A percentile compares a stretch with the other conserved stretches of the same genome.
phyloP scores from a whole-genome alignment of 2,113 vertebrate species.

The Nothocercus julius region DNA sequence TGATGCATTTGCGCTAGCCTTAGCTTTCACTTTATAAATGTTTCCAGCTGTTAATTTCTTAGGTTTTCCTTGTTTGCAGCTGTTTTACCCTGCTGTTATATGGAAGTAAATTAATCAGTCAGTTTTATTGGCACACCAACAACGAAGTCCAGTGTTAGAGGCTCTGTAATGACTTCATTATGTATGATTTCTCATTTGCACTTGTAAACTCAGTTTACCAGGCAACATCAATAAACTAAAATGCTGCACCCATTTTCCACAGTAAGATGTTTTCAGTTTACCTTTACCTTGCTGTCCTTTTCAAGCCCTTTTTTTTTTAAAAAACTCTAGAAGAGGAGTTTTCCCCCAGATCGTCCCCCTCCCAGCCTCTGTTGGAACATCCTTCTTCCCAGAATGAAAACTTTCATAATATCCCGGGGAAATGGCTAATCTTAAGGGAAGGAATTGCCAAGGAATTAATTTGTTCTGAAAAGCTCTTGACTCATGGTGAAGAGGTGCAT shows the following conservation, averaged over 20 bases:
- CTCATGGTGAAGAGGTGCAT: not conserved
- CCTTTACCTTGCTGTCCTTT: slow-evolving; percentile 8
- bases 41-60: slow-evolving; percentile 67
- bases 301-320: not conserved
- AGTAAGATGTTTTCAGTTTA: not conserved
- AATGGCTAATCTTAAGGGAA: not conserved
- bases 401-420: not conserved
- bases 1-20: slow-evolving; percentile 45
- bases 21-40: slow-evolving; percentile 59
- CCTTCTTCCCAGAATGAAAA: not conserved
- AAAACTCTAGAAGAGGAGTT: not conserved
- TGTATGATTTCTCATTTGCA: slow-evolving; percentile 58
- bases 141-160: slow-evolving; percentile 46
- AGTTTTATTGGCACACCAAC: slow-evolving; percentile 62
- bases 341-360: not conserved
- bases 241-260: not conserved
- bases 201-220: slow-evolving; percentile 65
- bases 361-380: not conserved
- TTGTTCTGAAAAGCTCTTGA: not conserved
- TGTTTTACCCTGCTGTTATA: slow-evolving; percentile 53
- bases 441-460: not conserved
- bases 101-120: slow-evolving; percentile 50
- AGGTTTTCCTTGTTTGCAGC: slow-evolving; percentile 44
- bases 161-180: slow-evolving; percentile 55
- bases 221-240: slow-evolving; percentile 60